Evolutionary conservation across 2,888 invertebrate species (phyloP).

Genomic region (Crioceris asparagi): DNA sequence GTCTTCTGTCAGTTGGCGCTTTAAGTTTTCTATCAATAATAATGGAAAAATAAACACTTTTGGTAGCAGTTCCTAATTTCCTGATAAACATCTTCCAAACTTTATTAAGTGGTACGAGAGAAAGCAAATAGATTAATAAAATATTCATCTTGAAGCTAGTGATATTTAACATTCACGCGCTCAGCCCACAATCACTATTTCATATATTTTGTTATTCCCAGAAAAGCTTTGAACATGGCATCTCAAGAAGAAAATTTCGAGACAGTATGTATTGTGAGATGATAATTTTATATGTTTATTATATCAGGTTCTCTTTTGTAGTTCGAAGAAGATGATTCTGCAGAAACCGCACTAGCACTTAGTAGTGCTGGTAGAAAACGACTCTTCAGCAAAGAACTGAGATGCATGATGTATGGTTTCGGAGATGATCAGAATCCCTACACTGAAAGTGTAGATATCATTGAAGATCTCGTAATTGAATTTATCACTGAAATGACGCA

Average conservation of each 20-base stretch:
- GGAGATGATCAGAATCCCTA: conserved; percentile 99
- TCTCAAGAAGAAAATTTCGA: conserved; percentile 28
- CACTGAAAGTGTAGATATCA: conserved; percentile 93
- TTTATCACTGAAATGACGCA: conserved; percentile 92
- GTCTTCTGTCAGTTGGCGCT: too few species aligned
- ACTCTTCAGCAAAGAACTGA: conserved; percentile 80
- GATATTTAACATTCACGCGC: too few species aligned
- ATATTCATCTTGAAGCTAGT: too few species aligned
- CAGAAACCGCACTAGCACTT: conserved; percentile 55
- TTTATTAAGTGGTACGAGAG: too few species aligned
- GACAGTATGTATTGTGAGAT: conserved; percentile 21
- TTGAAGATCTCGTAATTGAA: conserved; percentile 96
- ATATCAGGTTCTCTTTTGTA: conserved; percentile 26
- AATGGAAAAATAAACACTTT: too few species aligned
- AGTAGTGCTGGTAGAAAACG: conserved; percentile 60
- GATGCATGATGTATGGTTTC: conserved; percentile 99
- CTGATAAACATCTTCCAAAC: too few species aligned
- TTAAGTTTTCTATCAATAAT: too few species aligned
- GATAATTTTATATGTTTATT: background rate
- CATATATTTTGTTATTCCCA: too few species aligned
- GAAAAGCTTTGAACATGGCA: conserved; percentile 23
- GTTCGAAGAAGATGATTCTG: conserved; percentile 59
- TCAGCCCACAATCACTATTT: too few species aligned
- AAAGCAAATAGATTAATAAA: too few species aligned
- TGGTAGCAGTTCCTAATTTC: too few species aligned